Percentiles rank a stretch among this genome's conserved stretches.
Conservation (phyloP, 1,140 invertebrate genomes). For the Papilio aristodemus region DNA sequence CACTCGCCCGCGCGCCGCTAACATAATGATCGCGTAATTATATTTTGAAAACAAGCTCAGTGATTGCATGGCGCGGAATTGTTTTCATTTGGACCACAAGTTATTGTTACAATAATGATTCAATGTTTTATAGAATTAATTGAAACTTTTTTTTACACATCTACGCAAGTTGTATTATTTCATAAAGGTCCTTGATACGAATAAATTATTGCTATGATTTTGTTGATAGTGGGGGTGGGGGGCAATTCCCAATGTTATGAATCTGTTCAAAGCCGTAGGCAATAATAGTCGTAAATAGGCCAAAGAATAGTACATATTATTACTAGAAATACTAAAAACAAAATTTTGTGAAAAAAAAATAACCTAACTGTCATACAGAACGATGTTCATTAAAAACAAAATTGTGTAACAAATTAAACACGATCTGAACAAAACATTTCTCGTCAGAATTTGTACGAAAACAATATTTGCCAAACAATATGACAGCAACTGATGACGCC, state of each 20-base stretch:
- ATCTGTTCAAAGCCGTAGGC: too few relatives aligned
- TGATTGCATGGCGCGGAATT: background rate
- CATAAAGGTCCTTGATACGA: too few relatives aligned
- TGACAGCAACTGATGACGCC: slow-evolving; percentile 50
- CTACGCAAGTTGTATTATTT: too few relatives aligned
- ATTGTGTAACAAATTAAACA: background rate
- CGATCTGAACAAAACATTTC: slow-evolving; percentile 36
- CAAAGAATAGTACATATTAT: too few relatives aligned
- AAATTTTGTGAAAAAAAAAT: too few relatives aligned
- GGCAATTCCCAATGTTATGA: too few relatives aligned
- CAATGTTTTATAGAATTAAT: background rate
- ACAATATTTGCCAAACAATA: slow-evolving; percentile 58
- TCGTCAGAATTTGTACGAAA: slow-evolving; percentile 31
- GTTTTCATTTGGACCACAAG: background rate
- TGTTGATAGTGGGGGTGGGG: too few relatives aligned
- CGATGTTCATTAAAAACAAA: background rate
- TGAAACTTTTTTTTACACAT: background rate
- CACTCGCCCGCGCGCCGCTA: slow-evolving; percentile 34
- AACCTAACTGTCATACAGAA: background rate
- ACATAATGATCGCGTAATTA: slow-evolving; percentile 36
- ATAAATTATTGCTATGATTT: too few relatives aligned
- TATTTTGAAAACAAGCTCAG: slow-evolving; percentile 34
- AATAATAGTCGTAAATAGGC: too few relatives aligned
- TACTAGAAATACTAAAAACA: too few relatives aligned
- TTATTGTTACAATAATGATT: background rate